Evolutionary conservation across 2,888 invertebrate genomes (phyloP), one percentile per base, ranked within the genome.

Genomic region (Monoplex corrugatus): DNA sequence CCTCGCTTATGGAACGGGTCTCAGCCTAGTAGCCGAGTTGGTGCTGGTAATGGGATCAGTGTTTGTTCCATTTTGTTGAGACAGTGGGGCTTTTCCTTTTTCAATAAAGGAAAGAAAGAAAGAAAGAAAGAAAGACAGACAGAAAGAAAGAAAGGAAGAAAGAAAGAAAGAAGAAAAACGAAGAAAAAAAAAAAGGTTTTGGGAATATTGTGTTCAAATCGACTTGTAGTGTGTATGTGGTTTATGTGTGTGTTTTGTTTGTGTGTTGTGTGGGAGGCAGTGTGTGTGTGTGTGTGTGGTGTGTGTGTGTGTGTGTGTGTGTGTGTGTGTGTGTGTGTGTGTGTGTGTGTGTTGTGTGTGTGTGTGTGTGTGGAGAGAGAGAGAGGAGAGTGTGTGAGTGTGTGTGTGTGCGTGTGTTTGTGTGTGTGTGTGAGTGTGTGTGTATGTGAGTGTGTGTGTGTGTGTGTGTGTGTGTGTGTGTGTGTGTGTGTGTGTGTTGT

Each of bases 261-360:
- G 63, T 63, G 63, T 63, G 63, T 63, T n/a, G n/a, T n/a, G n/a
- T n/a, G n/a, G n/a, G n/a, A n/a, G n/a, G n/a, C n/a, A n/a, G 63
- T 63, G 63, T 63, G 63, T 63, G 63, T 63, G 63, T 63, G 63
- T 63, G 63, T 63, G 63, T 63, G 63, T 63, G 63, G 50, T 50
- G 50, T 50, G 50, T 50, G 50, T n/a, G n/a, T n/a, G n/a, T n/a
- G n/a, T n/a, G n/a, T n/a, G n/a, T 50, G 57, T 57, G 57, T 57
- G 10, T 57, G 57, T 57, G 57, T 57, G 57, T 57, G 57, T 57
- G 68, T 68, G 68, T 8, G 68, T 68, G n/a, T 8, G 68, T 68
- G 68, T 32, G 68, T 68, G 68, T 3, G 63, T 63, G 63, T 16
- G 63, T 16, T 50, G 50, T 50, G 50, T 50, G 16, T 50, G 50